Evolutionary conservation across 1,140 invertebrate species (phyloP).

Genomic region (Anastrepha obliqua): DNA sequence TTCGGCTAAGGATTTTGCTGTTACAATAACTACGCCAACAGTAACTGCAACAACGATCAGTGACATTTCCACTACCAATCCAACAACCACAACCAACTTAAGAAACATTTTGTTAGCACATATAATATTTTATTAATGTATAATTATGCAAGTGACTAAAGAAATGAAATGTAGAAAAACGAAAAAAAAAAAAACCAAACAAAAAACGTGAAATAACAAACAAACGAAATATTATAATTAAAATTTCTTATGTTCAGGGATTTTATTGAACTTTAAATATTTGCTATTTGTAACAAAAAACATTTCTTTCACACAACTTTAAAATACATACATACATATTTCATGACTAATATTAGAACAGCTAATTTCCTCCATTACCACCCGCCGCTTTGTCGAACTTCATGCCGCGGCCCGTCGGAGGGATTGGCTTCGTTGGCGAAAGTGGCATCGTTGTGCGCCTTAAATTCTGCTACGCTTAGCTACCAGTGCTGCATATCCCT

Average conservation of each 20-base stretch:
- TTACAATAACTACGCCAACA: too few species aligned
- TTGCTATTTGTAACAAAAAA: background rate
- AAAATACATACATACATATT: background rate
- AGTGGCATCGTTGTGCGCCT: too few species aligned
- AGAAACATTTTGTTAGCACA: conserved; percentile 9
- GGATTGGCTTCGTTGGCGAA: too few species aligned
- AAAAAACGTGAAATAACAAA: background rate
- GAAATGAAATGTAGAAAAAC: background rate
- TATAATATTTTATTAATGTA: conserved; percentile 20
- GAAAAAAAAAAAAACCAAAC: background rate
- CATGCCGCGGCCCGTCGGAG: background rate
- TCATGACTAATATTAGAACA: background rate
- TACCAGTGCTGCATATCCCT: too few species aligned
- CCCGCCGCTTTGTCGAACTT: background rate
- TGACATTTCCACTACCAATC: too few species aligned
- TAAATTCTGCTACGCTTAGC: too few species aligned
- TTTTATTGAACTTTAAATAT: conserved; percentile 21
- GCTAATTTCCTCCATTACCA: background rate
- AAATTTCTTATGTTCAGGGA: conserved; percentile 49
- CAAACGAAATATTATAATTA: conserved; percentile 18
- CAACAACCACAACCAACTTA: conserved; percentile 10
- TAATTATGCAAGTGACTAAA: conserved; percentile 29
- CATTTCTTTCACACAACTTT: background rate
- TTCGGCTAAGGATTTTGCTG: too few species aligned
- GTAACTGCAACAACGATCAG: too few species aligned